These are phyloP conservation scores for Eonycteris spelaea DNA, from an alignment of 2,113 vertebrate species.

Conservation along the genomic window DNA sequence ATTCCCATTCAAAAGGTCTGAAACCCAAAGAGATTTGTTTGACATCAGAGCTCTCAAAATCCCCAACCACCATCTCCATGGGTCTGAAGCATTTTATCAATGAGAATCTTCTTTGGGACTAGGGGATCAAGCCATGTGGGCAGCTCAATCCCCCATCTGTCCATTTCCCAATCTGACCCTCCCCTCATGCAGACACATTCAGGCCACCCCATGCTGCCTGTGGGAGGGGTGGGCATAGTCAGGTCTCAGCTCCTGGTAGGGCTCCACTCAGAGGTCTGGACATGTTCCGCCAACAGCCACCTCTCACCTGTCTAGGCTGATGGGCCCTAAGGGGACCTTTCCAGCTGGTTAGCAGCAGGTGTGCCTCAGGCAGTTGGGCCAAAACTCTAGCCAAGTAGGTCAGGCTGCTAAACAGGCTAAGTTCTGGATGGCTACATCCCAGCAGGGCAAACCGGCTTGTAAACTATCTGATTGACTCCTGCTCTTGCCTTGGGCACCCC, in stretches of 20 bases:
- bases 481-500: neutral
- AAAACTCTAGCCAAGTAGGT: too few relatives aligned
- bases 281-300: constrained; percentile 14
- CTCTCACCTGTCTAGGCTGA: constrained; percentile 50
- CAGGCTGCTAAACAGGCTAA: neutral
- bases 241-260: neutral
- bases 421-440: neutral
- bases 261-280: too few relatives aligned
- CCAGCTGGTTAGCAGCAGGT: constrained; percentile 47
- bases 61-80: neutral
- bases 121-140: neutral
- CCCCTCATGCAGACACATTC: neutral
- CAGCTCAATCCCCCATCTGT: too few relatives aligned
- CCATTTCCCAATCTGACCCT: neutral
- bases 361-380: too few relatives aligned
- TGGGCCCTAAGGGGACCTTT: constrained; percentile 2
- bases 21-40: neutral
- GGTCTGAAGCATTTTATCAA: neutral
- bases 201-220: too few relatives aligned
- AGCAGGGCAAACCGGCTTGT: neutral
- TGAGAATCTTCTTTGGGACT: neutral
- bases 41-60: neutral
- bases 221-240: too few relatives aligned
- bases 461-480: neutral
- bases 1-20: neutral